Conservation (phyloP, 2,888 invertebrate genomes). For the Orchesellides sinensis region DNA sequence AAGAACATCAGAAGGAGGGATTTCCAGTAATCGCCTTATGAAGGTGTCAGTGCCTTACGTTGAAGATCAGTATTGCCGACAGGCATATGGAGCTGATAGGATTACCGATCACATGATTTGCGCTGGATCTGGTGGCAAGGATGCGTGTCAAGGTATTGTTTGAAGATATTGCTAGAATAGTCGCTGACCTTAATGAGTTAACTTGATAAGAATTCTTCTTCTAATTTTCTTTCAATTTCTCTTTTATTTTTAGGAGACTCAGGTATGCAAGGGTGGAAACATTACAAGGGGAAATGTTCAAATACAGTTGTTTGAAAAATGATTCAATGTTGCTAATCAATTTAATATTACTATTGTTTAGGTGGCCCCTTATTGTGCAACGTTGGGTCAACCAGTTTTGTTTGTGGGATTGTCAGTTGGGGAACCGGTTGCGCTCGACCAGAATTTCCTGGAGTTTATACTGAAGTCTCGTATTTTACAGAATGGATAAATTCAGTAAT, state of each 20-base stretch:
- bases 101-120: conserved; percentile 64
- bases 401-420: conserved; percentile 78
- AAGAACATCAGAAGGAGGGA: conserved; percentile 55
- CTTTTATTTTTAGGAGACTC: too few species aligned
- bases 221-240: too few species aligned
- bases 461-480: conserved; percentile 32
- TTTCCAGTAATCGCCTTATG: conserved; percentile 41
- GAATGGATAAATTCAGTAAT: conserved; percentile 24
- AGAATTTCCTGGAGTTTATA: conserved; percentile 25
- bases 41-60: conserved; percentile 72
- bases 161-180: too few species aligned
- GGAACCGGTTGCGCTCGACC: conserved; percentile 71
- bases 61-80: conserved; percentile 46
- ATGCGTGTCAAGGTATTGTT: conserved; percentile 47
- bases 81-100: conserved; percentile 49
- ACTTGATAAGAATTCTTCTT: too few species aligned
- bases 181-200: too few species aligned
- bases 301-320: too few species aligned
- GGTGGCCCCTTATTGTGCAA: conserved; percentile 77
- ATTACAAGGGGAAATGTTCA: too few species aligned
- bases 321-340: neutral
- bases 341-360: conserved; percentile 74
- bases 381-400: conserved; percentile 75
- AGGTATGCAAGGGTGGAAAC: too few species aligned
- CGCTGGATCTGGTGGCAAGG: conserved; percentile 59